Evolutionary conservation across 2,113 vertebrate genomes (phyloP), one percentile per base, ranked within the genome.

Genomic region (Meleagris gallopavo): DNA sequence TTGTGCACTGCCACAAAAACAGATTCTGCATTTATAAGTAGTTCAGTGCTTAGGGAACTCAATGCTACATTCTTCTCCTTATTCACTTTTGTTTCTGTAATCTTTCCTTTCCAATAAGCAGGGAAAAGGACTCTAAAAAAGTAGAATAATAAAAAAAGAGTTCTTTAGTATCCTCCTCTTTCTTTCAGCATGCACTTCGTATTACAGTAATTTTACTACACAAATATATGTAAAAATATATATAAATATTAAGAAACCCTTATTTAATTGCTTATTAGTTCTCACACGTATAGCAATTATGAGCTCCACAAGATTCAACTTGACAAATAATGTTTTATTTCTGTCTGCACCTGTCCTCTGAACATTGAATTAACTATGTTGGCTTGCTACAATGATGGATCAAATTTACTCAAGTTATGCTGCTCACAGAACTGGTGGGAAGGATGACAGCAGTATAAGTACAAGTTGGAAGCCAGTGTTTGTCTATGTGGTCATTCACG

Each of bases 291-390:
- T 4, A 45, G 57, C 67, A 78, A 82, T 90, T 94, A 82, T 80
- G 86, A 75, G 70, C 62, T 78, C 85, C 43, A 54, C 60, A 74
- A 86, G 67, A 72, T 88, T 93, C 83, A 83, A 86, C 76, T 66
- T 71, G 86, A 83, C 91, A 90, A 92, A 87, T 61, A 90, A 54
- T 90, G 74, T 79, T 95, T 97, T 96, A 96, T 97, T 97, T 97
- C 87, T 88, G 83, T 93, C 89, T 88, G 85, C 88, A 97, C 80
- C 94, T 96, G 95, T 95, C 94, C 78, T 92, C 87, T 84, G 71
- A 87, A 95, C 60, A 64, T 27, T 92, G 89, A 96, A 97, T 95
- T 94, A 89, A 85, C 70, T 62, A 50, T 57, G 87, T 2, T 92
- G 88, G 88, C 90, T 83, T 52, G 67, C 60, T 48, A 88, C 73